Conservation (phyloP, 2,797 vertebrate species). For the Trachops cirrhosus region DNA sequence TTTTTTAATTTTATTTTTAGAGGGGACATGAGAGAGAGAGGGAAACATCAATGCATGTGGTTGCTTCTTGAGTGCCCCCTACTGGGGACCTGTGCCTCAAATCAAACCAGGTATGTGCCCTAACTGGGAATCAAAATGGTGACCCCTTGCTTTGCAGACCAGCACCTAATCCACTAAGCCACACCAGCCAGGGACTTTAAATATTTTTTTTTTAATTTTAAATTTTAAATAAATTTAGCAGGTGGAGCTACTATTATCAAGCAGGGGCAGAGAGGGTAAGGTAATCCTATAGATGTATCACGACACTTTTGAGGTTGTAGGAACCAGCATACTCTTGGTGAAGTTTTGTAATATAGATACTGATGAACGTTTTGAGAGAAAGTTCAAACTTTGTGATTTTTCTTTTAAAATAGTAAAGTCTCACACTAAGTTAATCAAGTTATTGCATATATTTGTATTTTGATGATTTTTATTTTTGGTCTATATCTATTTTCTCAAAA, state of each 20-base stretch:
- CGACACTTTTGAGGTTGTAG: not conserved
- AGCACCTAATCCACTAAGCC: too few relatives aligned
- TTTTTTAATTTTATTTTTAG: too few relatives aligned
- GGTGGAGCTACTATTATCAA: not conserved
- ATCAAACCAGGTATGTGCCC: too few relatives aligned
- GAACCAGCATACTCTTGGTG: not conserved
- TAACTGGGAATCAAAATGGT: too few relatives aligned
- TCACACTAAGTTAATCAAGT: not conserved
- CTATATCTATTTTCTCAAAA: not conserved
- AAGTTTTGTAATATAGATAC: not conserved
- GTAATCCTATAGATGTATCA: not conserved
- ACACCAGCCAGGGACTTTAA: too few relatives aligned
- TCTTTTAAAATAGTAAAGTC: not conserved
- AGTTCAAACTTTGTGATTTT: not conserved
- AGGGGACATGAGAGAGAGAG: too few relatives aligned
- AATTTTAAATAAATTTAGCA: not conserved
- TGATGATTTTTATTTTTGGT: not conserved
- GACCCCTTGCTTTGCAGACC: too few relatives aligned
- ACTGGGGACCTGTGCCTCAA: too few relatives aligned
- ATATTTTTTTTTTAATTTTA: not conserved
- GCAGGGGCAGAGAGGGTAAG: rapidly evolving
- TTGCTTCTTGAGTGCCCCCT: too few relatives aligned
- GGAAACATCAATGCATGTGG: too few relatives aligned
- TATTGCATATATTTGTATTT: not conserved
- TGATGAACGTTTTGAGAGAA: not conserved